Conservation (phyloP, 2,888 invertebrate genomes). For the Formica aserva region DNA sequence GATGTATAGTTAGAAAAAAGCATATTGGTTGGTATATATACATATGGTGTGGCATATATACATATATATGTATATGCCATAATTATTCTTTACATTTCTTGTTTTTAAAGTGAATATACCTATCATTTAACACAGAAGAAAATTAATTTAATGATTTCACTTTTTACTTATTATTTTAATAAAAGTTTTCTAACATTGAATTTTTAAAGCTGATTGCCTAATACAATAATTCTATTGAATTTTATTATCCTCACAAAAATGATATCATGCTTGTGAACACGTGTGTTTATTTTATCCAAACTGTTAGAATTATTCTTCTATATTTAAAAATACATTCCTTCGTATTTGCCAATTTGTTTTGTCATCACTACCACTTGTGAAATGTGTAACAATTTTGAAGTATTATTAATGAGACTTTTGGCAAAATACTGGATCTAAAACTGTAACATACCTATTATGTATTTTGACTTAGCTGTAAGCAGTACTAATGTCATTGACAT, state of each 20-base stretch:
- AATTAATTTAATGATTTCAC: slow-evolving; percentile 37
- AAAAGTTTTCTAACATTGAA: slow-evolving; percentile 28
- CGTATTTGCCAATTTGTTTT: slow-evolving; percentile 70
- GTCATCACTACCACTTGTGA: slow-evolving; percentile 62
- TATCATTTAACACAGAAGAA: slow-evolving; percentile 29
- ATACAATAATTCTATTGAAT: slow-evolving; percentile 30
- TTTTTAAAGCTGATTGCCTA: background rate
- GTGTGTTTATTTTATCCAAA: slow-evolving; percentile 58
- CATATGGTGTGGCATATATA: background rate
- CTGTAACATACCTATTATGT: background rate
- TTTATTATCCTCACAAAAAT: slow-evolving; percentile 47
- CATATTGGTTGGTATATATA: slow-evolving; percentile 59
- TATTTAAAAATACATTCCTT: slow-evolving; percentile 73
- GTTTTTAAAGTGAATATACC: slow-evolving; percentile 36
- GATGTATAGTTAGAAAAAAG: slow-evolving; percentile 71
- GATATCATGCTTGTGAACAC: slow-evolving; percentile 69
- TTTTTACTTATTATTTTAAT: slow-evolving; percentile 25
- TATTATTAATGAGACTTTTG: slow-evolving; percentile 59
- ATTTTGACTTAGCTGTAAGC: slow-evolving; percentile 15
- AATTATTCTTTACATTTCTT: slow-evolving; percentile 47
- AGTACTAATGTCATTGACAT: slow-evolving; percentile 7
- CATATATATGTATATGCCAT: slow-evolving; percentile 26
- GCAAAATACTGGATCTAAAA: slow-evolving; percentile 15
- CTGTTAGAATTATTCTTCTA: slow-evolving; percentile 62
- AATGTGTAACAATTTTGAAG: slow-evolving; percentile 74